These are phyloP conservation scores for Arothron firmamentum DNA, from an alignment of 2,113 vertebrate species.

Conservation along the genomic window DNA sequence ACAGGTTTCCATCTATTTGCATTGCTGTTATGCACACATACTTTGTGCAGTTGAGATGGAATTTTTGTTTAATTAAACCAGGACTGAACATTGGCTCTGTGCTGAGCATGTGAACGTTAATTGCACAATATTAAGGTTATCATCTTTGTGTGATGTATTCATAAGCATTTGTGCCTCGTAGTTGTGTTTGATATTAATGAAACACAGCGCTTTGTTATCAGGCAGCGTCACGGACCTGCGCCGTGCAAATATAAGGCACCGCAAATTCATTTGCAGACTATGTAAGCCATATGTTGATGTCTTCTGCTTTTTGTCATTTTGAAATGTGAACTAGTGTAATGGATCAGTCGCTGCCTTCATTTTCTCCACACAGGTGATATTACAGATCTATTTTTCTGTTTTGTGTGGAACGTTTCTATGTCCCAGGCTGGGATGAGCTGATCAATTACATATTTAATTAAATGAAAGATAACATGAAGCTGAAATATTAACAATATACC, in stretches of 20 bases:
- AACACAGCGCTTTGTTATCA: constrained; percentile 8
- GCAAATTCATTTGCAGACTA: constrained; percentile 1
- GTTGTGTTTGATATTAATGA: constrained; percentile 32
- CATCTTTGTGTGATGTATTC: constrained; percentile 29
- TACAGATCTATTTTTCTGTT: not conserved
- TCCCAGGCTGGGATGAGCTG: too few relatives aligned
- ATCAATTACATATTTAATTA: too few relatives aligned
- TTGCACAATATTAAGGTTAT: constrained; percentile 51
- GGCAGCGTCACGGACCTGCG: not conserved
- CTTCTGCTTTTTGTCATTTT: not conserved
- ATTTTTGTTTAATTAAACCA: constrained; percentile 56
- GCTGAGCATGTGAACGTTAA: constrained; percentile 52
- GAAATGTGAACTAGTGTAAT: too few relatives aligned
- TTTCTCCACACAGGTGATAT: not conserved
- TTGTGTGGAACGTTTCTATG: too few relatives aligned
- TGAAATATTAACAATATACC: too few relatives aligned
- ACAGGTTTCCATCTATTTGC: constrained; percentile 44
- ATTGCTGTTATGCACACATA: constrained; percentile 39
- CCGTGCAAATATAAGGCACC: not conserved
- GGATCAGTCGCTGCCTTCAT: too few relatives aligned
- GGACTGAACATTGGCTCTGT: constrained; percentile 44
- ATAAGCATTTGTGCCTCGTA: constrained; percentile 22
- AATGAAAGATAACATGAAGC: too few relatives aligned
- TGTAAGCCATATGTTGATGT: not conserved
- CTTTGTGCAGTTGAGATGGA: constrained; percentile 24